Base-by-base conservation (phyloP, 2,797 vertebrate species). In the Bovichtus variegatus region DNA sequence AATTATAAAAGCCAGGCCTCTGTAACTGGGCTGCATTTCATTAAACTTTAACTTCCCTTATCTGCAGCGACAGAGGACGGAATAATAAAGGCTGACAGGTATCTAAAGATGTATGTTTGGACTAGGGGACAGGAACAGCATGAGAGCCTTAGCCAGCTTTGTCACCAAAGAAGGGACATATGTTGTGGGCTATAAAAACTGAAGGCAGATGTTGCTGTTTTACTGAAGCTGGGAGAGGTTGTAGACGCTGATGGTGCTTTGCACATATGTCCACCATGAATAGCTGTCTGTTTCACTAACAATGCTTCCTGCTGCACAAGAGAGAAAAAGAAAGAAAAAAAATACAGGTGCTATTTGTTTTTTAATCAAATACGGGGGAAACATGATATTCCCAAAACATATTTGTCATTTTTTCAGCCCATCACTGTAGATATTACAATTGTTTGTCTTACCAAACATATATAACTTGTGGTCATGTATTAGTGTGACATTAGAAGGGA, bases 41-140 rank as follows among this genome's bases (percentile, higher is more conserved):
- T 96, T 95, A 96, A 96, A 96, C 95, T 95, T 95, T 94, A 93
- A 94, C 94, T 96, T 92, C 81, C 87, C 92, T 94, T 94, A 92
- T 95, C 93, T 91, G 90, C 75, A 73, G 87, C 53, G 57, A 91
- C 86, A 94, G 94, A 95, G 89, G 89, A 93, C 71, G 78, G 92
- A 92, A 93, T 93, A 92, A 92, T 95, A 96, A 96, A 96, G 86
- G 90, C 90, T 68, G 60, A 94, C 93, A 96, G 90, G 93, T 93
- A 89, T 90, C 76, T 87, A 86, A 96, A 96, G 92, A 93, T 94
- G 94, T 92, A 93, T 93, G 92, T 93, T 94, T 93, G 92, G 95
- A 94, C 94, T 94, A 91, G 92, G 89, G 89, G 91, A 94, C 91
- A 88, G 86, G 92, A 93, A 94, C 94, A 94, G 93, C 91, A 92